phyloP scores from a whole-genome alignment of 1,140 invertebrate species.

The Chrysomallon squamiferum region DNA sequence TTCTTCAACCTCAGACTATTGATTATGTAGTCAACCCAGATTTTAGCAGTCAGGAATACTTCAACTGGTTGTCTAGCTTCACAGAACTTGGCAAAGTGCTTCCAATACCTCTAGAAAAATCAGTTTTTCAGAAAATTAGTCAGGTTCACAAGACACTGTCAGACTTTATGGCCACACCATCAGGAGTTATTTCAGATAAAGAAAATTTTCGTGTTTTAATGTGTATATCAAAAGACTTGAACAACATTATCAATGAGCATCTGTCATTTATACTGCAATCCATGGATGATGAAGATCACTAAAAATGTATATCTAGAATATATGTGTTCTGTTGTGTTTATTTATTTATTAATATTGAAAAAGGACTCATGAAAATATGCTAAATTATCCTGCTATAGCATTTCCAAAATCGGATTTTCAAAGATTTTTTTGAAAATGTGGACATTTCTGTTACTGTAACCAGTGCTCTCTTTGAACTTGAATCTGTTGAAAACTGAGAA shows the following conservation, averaged over 20 bases:
- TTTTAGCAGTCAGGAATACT: slow-evolving; percentile 58
- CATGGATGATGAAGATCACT: too few species aligned
- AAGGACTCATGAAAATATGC: too few species aligned
- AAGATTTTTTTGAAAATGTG: too few species aligned
- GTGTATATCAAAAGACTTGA: slow-evolving; percentile 56
- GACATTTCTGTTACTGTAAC: too few species aligned
- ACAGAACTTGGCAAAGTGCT: slow-evolving; percentile 53
- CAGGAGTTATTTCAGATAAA: slow-evolving; percentile 52
- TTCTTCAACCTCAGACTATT: background rate
- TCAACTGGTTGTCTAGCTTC: slow-evolving; percentile 58
- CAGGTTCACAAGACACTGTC: slow-evolving; percentile 58
- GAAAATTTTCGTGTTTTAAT: slow-evolving; percentile 57
- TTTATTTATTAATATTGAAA: too few species aligned
- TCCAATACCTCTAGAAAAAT: slow-evolving; percentile 51
- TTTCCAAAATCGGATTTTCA: too few species aligned
- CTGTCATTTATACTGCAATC: slow-evolving; percentile 49
- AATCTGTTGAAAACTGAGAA: too few species aligned
- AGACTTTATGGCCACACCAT: slow-evolving; percentile 56
- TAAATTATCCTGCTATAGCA: too few species aligned
- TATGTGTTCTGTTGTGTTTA: too few species aligned
- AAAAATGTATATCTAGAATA: too few species aligned
- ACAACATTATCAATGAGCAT: slow-evolving; percentile 54
- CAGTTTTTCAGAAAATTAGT: slow-evolving; percentile 57
- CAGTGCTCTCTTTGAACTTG: too few species aligned
- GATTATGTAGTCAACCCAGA: slow-evolving; percentile 52